Evolutionary conservation across 2,888 invertebrate species (phyloP), one percentile per base, ranked within the genome.

Genomic region (Sceliomorpha sp.): DNA sequence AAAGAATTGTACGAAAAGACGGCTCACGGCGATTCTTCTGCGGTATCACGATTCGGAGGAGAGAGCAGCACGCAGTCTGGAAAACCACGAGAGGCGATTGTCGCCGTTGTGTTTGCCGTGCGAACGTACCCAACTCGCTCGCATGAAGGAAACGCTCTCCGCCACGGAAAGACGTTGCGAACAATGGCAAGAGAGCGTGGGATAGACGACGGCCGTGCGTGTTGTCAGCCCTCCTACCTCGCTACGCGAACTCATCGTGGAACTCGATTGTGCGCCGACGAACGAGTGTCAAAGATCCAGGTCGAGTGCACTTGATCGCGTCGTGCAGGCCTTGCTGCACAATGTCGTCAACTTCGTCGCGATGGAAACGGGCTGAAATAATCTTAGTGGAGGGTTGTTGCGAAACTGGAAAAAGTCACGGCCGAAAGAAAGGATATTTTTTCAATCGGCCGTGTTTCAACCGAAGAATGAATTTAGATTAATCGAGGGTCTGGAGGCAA

Each of bases 151-250:
- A 70, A 63, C 53, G 69, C 53, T 70, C 53, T 40, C 26, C 40
- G 42, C 63, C 51, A 58, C 63, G 69, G 64, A 56, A 74, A 75
- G 72, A 70, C 75, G 73, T 62, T 48, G 39, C 68, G 67, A 81
- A 81, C 80, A 81, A 81, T 81, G 75, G 79, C 45, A 76, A 78
- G 80, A 81, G 81, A 82, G 81, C 81, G 82, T 82, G 81, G 77
- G 82, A 82, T 74, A 78, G 68, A 75, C 74, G 73, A 70, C 74
- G 73, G 70, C 70, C 72, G 76, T 75, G 77, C 79, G 77, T 79
- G 73, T n/a, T n/a, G n/a, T 66, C 70, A 64, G 69, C 72, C 73
- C 68, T 76, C 70, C 64, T n/a, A n/a, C n/a, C 75, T 74, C 72
- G 73, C 53, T 40, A 60, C 67, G 53, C 59, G 50, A 55, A 55